Evolutionary conservation across 2,113 vertebrate species (phyloP).

Genomic region (Trogon melanurus): DNA sequence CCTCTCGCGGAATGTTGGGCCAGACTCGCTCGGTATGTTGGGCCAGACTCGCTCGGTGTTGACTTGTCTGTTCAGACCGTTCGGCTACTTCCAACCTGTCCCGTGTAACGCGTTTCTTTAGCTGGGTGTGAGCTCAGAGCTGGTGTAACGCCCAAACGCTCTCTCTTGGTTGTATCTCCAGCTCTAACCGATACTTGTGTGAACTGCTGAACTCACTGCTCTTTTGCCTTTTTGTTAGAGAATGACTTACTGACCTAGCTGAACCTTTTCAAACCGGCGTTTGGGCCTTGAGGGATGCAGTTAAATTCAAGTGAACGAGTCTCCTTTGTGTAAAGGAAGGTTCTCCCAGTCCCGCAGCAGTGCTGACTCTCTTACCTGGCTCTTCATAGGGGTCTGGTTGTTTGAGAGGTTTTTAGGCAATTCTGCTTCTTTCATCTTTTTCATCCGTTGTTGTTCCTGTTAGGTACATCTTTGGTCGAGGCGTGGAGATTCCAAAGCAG

Average conservation of each 20-base stretch:
- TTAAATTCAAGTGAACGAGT: not conserved
- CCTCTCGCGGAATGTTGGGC: not conserved
- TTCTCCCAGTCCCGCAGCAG: not conserved
- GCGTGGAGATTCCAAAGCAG: not conserved
- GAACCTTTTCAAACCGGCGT: not conserved
- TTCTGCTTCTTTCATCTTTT: not conserved
- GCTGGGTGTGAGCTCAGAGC: not conserved
- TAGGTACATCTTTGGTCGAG: not conserved
- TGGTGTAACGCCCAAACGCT: accelerated
- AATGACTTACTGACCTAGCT: not conserved
- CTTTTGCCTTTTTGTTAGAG: not conserved
- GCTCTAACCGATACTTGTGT: not conserved
- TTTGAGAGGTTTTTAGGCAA: not conserved
- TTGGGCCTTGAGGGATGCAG: not conserved
- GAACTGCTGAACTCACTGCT: not conserved
- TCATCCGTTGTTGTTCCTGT: not conserved
- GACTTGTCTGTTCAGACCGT: not conserved
- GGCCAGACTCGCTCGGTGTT: not conserved
- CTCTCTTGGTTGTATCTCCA: accelerated
- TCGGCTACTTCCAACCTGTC: not conserved
- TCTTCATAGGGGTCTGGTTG: not conserved
- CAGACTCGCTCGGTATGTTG: not conserved
- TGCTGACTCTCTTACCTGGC: not conserved
- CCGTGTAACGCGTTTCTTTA: accelerated
- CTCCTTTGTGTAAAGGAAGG: not conserved